Evolutionary conservation across 2,888 invertebrate genomes (phyloP).

Genomic region (Clivina fossor): DNA sequence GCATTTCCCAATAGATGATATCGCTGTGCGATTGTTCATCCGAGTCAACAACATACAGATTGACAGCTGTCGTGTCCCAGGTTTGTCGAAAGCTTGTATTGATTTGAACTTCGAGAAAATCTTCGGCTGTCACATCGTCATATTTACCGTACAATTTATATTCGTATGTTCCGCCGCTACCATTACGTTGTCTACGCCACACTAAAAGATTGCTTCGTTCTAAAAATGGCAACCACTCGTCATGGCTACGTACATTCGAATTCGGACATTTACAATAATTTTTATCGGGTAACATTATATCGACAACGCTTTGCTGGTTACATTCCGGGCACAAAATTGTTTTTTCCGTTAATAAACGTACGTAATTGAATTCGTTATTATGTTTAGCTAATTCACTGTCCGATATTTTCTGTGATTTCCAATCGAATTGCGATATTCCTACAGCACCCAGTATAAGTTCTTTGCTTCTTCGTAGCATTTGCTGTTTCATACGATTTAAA

Average conservation of each 20-base stretch:
- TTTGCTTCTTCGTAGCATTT: slow-evolving; percentile 54
- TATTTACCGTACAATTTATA: slow-evolving; percentile 88
- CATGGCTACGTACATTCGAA: slow-evolving; percentile 46
- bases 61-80: slow-evolving; percentile 80
- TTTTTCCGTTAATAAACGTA: slow-evolving; percentile 56
- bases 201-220: slow-evolving; percentile 78
- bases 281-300: slow-evolving; percentile 50
- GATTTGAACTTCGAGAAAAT: slow-evolving; percentile 81
- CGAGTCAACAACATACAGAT: slow-evolving; percentile 69
- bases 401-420: slow-evolving; percentile 62
- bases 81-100: slow-evolving; percentile 74
- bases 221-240: slow-evolving; percentile 77
- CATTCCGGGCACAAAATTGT: slow-evolving; percentile 59
- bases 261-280: slow-evolving; percentile 55
- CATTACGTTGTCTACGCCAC: slow-evolving; percentile 74
- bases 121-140: slow-evolving; percentile 73
- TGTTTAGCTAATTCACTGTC: slow-evolving; percentile 60
- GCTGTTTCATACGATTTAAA: slow-evolving; percentile 53
- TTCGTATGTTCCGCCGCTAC: slow-evolving; percentile 69
- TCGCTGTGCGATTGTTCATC: slow-evolving; percentile 67
- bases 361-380: slow-evolving; percentile 61
- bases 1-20: slow-evolving; percentile 85
- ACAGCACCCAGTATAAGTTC: slow-evolving; percentile 61
- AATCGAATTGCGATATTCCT: slow-evolving; percentile 60
- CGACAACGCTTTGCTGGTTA: slow-evolving; percentile 52